A percentile compares a stretch with the other conserved stretches of the same genome.
Conservation (phyloP, 1,140 invertebrate species). For the Ladona fulva region DNA sequence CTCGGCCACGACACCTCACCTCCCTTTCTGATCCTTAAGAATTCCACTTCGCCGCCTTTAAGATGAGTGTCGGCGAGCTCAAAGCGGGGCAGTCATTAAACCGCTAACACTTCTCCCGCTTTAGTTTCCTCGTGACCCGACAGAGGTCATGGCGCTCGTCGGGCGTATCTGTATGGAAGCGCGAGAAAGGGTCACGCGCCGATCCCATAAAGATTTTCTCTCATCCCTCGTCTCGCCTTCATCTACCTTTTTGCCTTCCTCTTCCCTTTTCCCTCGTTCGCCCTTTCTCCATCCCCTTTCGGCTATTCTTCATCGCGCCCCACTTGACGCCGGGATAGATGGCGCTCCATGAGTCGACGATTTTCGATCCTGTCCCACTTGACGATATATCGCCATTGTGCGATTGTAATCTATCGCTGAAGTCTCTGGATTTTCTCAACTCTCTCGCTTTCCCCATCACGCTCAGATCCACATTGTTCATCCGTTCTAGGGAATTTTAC, state of each 20-base stretch:
- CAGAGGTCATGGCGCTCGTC: neutral
- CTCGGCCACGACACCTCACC: neutral
- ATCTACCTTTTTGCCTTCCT: neutral
- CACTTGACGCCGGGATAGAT: too few species aligned
- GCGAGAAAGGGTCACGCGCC: neutral
- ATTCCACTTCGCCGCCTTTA: neutral
- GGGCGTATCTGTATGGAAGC: neutral
- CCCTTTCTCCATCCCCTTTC: too few species aligned
- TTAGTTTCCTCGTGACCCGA: neutral
- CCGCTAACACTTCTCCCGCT: neutral
- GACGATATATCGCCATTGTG: too few species aligned
- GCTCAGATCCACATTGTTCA: too few species aligned
- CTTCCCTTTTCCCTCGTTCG: too few species aligned
- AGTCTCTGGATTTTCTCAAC: too few species aligned
- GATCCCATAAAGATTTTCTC: neutral
- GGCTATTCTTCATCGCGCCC: too few species aligned
- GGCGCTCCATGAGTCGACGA: too few species aligned
- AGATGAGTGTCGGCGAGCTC: neutral
- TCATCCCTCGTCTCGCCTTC: neutral
- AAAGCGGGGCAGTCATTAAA: neutral
- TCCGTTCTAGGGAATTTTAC: too few species aligned
- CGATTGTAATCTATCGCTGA: too few species aligned
- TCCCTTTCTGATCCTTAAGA: neutral
- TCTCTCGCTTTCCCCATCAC: too few species aligned
- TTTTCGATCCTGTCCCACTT: too few species aligned